A percentile compares a stretch with the other conserved stretches of the same genome.
Conservation (phyloP, 2,113 vertebrate species). For the Emydocephalus ijimae region DNA sequence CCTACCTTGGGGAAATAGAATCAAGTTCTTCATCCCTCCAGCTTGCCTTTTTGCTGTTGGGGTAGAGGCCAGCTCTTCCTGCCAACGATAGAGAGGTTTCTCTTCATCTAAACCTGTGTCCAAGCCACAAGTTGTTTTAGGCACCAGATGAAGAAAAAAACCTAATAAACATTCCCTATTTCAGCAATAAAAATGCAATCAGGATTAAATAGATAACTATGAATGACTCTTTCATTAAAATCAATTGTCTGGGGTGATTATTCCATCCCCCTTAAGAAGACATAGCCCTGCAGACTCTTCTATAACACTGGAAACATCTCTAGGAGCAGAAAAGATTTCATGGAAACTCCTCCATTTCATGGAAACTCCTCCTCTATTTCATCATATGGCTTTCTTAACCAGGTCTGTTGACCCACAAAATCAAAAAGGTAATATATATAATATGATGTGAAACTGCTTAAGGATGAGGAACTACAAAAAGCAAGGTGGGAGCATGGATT, state of each 20-base stretch:
- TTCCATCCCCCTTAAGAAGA: neutral
- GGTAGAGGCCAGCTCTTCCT: constrained; percentile 79
- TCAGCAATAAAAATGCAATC: neutral
- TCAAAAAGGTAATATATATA: neutral
- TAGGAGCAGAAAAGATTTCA: neutral
- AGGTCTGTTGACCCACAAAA: neutral
- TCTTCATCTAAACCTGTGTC: neutral
- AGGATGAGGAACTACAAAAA: neutral
- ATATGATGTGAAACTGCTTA: neutral
- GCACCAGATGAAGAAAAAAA: neutral
- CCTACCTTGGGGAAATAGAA: constrained; percentile 65
- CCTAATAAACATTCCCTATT: neutral
- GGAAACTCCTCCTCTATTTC: neutral
- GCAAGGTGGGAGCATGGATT: neutral
- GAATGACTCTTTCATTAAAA: neutral
- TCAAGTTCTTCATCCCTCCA: constrained; percentile 85
- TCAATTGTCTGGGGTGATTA: neutral
- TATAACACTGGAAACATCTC: neutral
- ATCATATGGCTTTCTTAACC: neutral
- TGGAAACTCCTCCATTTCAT: neutral
- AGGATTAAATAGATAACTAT: neutral
- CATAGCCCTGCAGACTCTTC: neutral
- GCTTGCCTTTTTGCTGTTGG: constrained; percentile 74
- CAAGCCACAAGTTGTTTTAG: neutral
- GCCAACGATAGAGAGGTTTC: constrained; percentile 69